A percentile compares a stretch with the other conserved stretches of the same genome.
These are phyloP conservation scores for Botia almorhae DNA, from an alignment of 2,797 vertebrate genomes.

Conservation along the genomic window DNA sequence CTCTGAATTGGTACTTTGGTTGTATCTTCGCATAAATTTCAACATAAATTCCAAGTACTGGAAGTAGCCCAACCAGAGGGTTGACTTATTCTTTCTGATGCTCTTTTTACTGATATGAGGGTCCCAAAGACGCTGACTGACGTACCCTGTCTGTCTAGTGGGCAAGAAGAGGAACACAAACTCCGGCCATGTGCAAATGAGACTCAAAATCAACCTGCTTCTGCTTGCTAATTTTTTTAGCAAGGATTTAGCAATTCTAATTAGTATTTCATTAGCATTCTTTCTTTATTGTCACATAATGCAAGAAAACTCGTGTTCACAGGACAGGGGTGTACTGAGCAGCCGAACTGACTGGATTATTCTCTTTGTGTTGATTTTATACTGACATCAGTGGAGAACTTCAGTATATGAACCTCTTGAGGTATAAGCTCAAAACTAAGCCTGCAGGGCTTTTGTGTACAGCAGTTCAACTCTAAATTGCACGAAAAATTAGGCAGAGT, in stretches of 20 bases:
- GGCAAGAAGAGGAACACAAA: neutral
- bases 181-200: neutral
- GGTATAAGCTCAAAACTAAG: slow-evolving; percentile 37
- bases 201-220: neutral
- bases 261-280: neutral
- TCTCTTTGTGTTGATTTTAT: slow-evolving; percentile 9
- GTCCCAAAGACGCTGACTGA: neutral
- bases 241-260: neutral
- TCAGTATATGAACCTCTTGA: slow-evolving; percentile 26
- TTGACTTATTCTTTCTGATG: slow-evolving; percentile 27
- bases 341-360: slow-evolving; percentile 12
- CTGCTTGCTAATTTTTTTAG: neutral
- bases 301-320: no score
- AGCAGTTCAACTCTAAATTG: slow-evolving; percentile 55
- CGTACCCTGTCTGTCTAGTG: neutral
- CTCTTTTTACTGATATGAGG: neutral
- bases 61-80: neutral
- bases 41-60: neutral
- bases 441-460: slow-evolving; percentile 44
- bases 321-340: neutral
- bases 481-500: slow-evolving; percentile 48
- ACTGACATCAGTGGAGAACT: slow-evolving; percentile 23
- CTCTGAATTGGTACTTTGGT: neutral
- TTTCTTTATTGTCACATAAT: slow-evolving; percentile 13
- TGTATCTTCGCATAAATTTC: neutral